phyloP scores from a whole-genome alignment of 37 sponge, comb jelly and placozoan species.

The Axinella damicornis region DNA sequence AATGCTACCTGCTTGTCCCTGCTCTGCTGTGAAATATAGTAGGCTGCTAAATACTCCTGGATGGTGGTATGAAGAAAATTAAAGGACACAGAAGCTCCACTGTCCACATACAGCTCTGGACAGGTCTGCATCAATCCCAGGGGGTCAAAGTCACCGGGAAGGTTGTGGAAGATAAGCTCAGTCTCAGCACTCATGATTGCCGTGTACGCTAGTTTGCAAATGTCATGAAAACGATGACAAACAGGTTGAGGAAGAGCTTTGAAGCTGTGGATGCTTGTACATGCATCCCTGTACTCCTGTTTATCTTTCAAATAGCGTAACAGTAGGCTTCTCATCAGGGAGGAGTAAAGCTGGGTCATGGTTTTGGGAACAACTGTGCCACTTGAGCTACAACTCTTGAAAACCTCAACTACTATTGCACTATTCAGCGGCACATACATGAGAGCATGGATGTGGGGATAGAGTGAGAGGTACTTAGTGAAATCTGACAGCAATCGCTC shows the following conservation, averaged over 20 bases:
- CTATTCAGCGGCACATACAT: constrained; percentile 45
- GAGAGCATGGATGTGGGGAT: constrained; percentile 12
- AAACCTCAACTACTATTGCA: constrained; percentile 18
- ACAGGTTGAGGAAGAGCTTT: constrained; percentile 7
- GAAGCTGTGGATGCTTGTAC: not conserved
- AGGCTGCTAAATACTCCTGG: constrained; percentile 24
- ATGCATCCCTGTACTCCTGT: no score
- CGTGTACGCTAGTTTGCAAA: not conserved
- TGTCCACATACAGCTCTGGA: no score
- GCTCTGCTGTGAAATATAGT: not conserved
- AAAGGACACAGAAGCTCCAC: not conserved
- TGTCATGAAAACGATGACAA: not conserved
- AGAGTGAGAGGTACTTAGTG: not conserved
- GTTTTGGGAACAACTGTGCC: constrained; percentile 15
- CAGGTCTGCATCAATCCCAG: no score
- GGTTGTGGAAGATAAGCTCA: not conserved
- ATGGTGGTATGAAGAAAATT: constrained; percentile 20
- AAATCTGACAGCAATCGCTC: not conserved
- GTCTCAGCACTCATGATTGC: not conserved
- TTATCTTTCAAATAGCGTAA: not conserved
- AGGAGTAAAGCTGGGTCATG: constrained; percentile 40
- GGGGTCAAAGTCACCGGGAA: no score
- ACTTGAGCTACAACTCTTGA: not conserved
- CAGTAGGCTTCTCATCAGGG: not conserved
- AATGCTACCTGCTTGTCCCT: no score